phyloP scores from a whole-genome alignment of 2,113 vertebrate genomes.

The Cottus gobio region DNA sequence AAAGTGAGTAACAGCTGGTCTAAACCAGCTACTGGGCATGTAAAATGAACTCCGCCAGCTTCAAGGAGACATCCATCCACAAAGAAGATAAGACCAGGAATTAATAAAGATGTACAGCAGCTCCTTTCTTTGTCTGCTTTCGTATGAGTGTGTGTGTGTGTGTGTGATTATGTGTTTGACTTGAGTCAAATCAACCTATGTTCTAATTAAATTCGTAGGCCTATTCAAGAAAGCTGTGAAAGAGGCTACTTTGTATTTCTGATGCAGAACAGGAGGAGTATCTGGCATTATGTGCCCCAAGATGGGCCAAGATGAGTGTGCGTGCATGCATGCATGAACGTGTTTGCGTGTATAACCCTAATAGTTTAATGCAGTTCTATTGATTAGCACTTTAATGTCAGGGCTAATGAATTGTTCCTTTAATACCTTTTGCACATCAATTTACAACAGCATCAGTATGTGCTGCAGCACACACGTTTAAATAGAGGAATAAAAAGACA shows the following conservation, averaged over 20 bases:
- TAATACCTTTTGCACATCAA: constrained; percentile 82
- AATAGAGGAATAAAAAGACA: constrained; percentile 8
- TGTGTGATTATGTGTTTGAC: constrained; percentile 54
- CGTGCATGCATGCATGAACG: constrained; percentile 25
- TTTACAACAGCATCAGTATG: constrained; percentile 76
- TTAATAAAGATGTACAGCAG: constrained; percentile 59
- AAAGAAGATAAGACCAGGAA: constrained; percentile 67
- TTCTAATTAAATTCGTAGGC: constrained; percentile 77
- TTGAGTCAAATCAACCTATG: constrained; percentile 75
- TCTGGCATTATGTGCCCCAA: constrained; percentile 57
- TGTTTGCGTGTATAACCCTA: constrained; percentile 69
- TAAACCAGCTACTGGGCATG: constrained; percentile 24
- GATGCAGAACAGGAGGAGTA: constrained; percentile 55
- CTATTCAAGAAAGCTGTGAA: constrained; percentile 66
- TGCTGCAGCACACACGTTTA: constrained; percentile 47
- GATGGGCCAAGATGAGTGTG: constrained; percentile 53
- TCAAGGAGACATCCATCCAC: constrained; percentile 56
- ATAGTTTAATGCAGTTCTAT: constrained; percentile 85
- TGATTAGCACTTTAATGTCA: constrained; percentile 85
- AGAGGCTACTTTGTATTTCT: constrained; percentile 74
- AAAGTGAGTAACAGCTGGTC: constrained; percentile 42
- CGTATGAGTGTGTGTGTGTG: constrained; percentile 1
- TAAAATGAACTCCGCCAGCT: constrained; percentile 39
- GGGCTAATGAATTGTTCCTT: constrained; percentile 85
- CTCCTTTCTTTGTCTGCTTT: constrained; percentile 32